phyloP scores from a whole-genome alignment of 1,140 invertebrate genomes.

The Adoxophyes honmai region DNA sequence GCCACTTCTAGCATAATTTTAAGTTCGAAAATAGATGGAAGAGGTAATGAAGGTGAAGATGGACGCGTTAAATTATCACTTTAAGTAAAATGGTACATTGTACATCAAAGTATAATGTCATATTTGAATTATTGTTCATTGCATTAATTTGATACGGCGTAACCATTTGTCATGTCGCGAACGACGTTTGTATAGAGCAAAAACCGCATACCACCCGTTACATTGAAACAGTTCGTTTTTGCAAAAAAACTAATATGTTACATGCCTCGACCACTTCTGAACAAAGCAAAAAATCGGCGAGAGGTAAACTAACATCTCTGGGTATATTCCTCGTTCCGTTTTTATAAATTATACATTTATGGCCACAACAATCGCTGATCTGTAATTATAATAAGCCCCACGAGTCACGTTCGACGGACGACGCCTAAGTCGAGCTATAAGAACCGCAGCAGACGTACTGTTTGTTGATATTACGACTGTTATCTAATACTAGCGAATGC shows the following conservation, averaged over 20 bases:
- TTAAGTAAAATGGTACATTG: too few species aligned
- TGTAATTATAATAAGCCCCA: slow-evolving; percentile 71
- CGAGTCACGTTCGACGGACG: slow-evolving; percentile 60
- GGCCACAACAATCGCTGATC: slow-evolving; percentile 69
- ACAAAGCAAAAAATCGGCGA: slow-evolving; percentile 33
- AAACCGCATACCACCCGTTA: slow-evolving; percentile 40
- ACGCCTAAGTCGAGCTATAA: slow-evolving; percentile 6
- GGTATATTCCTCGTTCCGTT: slow-evolving; percentile 48
- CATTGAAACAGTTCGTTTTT: slow-evolving; percentile 28
- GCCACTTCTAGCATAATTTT: too few species aligned
- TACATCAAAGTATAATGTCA: too few species aligned
- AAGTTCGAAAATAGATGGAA: too few species aligned
- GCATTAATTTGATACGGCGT: background rate
- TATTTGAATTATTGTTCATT: background rate
- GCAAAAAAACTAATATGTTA: slow-evolving; percentile 53
- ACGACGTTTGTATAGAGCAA: slow-evolving; percentile 34
- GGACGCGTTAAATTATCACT: too few species aligned
- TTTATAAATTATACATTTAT: slow-evolving; percentile 73
- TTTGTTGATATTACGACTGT: background rate
- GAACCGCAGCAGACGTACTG: slow-evolving; percentile 1
- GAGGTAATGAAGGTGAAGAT: too few species aligned
- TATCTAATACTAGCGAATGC: background rate
- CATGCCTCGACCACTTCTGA: slow-evolving; percentile 31
- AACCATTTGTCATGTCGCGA: slow-evolving; percentile 38
- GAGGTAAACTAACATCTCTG: slow-evolving; percentile 30